These are phyloP conservation scores for Chouioia cunea DNA, from an alignment of 2,888 invertebrate species.

Conservation along the genomic window DNA sequence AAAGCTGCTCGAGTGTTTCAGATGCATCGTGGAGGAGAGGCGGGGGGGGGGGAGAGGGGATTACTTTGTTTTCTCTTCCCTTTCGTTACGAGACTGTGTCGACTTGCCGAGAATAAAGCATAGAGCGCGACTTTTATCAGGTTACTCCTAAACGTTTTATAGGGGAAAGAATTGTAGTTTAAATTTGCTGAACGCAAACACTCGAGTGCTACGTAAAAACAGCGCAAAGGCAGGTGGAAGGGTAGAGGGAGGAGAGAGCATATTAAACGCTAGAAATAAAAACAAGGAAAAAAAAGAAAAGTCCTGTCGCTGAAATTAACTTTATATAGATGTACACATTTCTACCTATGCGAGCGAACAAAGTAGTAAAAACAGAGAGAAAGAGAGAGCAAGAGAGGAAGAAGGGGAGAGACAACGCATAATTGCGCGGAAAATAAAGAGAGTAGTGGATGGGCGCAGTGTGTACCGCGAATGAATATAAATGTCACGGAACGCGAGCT, in stretches of 20 bases:
- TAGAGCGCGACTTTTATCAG: not conserved
- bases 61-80: too few species aligned
- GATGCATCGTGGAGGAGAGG: too few species aligned
- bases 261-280: too few species aligned
- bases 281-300: not conserved
- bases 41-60: too few species aligned
- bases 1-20: too few species aligned
- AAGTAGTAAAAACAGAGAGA: not conserved
- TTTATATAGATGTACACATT: too few species aligned
- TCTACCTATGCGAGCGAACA: too few species aligned
- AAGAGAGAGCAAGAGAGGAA: conserved; percentile 1
- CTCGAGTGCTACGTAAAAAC: not conserved
- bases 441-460: not conserved
- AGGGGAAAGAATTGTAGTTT: conserved; percentile 3
- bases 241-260: too few species aligned
- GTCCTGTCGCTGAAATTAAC: too few species aligned
- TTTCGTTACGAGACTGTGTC: too few species aligned
- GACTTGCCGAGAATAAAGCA: too few species aligned
- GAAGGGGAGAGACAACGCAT: conserved; percentile 3
- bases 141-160: conserved; percentile 13
- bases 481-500: conserved; percentile 33
- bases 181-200: conserved; percentile 5
- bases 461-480: conserved; percentile 42
- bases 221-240: not conserved
- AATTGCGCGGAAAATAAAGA: conserved; percentile 34